phyloP scores from a whole-genome alignment of 2,888 invertebrate species.

The Balanococcus diminutus region DNA sequence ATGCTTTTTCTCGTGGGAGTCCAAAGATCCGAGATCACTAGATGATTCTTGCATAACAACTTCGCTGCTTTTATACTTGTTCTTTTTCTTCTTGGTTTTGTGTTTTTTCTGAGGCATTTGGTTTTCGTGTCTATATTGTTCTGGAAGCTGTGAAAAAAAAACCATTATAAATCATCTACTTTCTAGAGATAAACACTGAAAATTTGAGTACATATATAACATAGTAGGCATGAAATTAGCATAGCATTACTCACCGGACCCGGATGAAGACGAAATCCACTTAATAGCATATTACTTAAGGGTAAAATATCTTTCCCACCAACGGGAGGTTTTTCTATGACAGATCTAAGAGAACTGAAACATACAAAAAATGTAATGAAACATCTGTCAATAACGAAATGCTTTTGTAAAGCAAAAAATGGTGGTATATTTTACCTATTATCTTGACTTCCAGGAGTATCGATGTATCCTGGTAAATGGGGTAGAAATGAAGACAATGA shows the following conservation, averaged over 20 bases:
- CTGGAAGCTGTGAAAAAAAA: slow-evolving; percentile 72
- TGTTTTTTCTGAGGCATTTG: slow-evolving; percentile 91
- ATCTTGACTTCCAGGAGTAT: slow-evolving; percentile 79
- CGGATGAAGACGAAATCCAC: slow-evolving; percentile 93
- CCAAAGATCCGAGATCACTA: slow-evolving; percentile 62
- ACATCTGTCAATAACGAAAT: background rate
- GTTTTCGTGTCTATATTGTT: slow-evolving; percentile 92
- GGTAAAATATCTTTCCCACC: slow-evolving; percentile 88
- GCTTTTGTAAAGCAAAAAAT: slow-evolving; percentile 36
- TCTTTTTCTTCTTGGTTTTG: slow-evolving; percentile 94
- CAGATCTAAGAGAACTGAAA: slow-evolving; percentile 84
- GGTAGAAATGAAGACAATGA: slow-evolving; percentile 94
- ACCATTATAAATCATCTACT: background rate
- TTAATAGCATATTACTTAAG: slow-evolving; percentile 82
- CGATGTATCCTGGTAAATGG: slow-evolving; percentile 92
- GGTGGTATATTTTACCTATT: slow-evolving; percentile 66
- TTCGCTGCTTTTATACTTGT: slow-evolving; percentile 88
- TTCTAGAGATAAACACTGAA: background rate
- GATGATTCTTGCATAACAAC: slow-evolving; percentile 72
- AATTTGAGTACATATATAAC: background rate
- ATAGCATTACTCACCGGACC: slow-evolving; percentile 74
- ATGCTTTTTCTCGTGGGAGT: slow-evolving; percentile 92
- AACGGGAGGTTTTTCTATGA: slow-evolving; percentile 94
- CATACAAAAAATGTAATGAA: slow-evolving; percentile 34
- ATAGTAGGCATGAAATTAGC: background rate